Base-by-base conservation (phyloP, 2,113 vertebrate species). In the Melanerpes aurifrons region DNA sequence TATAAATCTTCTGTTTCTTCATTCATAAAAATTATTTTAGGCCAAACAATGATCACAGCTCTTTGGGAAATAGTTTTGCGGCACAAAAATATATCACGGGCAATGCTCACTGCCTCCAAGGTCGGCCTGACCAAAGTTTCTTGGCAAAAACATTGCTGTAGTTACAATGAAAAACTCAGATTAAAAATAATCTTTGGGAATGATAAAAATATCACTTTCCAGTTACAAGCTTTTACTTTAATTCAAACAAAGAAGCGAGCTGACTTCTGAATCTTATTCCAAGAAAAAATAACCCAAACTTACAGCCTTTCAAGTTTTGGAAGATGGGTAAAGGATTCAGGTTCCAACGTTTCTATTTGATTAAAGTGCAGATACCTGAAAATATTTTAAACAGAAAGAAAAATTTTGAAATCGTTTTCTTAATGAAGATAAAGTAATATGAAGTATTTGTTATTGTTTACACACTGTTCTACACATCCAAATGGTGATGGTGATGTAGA, bases 341-440 rank as follows among this genome's bases (percentile, higher is more conserved):
- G 98, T 92, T 99, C 99, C 97, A 99, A 94, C 2, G 98, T 98
- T 94, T 99, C 99, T 73, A 99, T 99, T 95, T 99, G 99, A 97
- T 99, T 99, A 98, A 99, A 99, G 98, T 99, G 99, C 95, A 99
- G 98, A 94, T 99, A 99, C 92, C 99, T 99, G 95, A 62, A 97
- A 90, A 91, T 73, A 45, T 3, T 86, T 94, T 91, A 84, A 77
- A 90, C 87, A 69, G 74, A 81, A 90, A 91, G 66, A 86, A 86
- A 73, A 66, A 31, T 9, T 73, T 6, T 91, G 63, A 88, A 95
- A 92, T 10, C 58, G 25, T 20, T 70, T 85, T 73, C 31, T 73
- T 87, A 72, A 88, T 20, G 22, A 72, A 86, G 29, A 4, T n/a
- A 7, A 70, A 64, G 62, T 45, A 74, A 31, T 66, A 80, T 61